Evolutionary conservation across 2,797 vertebrate genomes (phyloP).

Genomic region (Luscinia megarhynchos): DNA sequence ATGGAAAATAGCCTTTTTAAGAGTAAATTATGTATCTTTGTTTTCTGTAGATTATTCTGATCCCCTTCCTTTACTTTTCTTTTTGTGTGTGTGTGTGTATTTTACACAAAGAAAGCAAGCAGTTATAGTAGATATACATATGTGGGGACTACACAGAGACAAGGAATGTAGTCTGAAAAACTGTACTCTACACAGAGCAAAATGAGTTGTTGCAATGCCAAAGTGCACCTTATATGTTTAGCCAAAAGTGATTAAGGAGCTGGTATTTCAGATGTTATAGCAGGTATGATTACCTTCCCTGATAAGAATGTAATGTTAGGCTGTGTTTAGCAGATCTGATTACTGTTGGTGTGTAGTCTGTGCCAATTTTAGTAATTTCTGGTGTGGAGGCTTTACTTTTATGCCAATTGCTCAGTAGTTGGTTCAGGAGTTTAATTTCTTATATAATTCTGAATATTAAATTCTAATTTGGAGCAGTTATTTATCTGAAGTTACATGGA

Average conservation of each 20-base stretch:
- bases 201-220: neutral
- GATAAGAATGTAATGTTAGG: neutral
- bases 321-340: conserved; percentile 9
- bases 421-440: neutral
- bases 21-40: neutral
- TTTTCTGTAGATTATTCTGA: neutral
- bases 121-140: neutral
- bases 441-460: neutral
- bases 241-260: conserved; percentile 33
- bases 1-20: neutral
- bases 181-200: neutral
- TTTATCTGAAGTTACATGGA: neutral
- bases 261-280: conserved; percentile 15
- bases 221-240: neutral
- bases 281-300: neutral
- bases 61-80: neutral
- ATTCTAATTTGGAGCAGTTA: neutral
- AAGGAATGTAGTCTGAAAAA: neutral
- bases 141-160: neutral
- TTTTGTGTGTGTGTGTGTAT: neutral
- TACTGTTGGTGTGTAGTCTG: neutral
- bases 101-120: neutral
- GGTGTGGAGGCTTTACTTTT: neutral
- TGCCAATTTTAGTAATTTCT: conserved; percentile 25
- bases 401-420: neutral